Evolutionary conservation across 2,113 vertebrate genomes (phyloP), one percentile per base, ranked within the genome.

Genomic region (Dicrurus megarhynchus): DNA sequence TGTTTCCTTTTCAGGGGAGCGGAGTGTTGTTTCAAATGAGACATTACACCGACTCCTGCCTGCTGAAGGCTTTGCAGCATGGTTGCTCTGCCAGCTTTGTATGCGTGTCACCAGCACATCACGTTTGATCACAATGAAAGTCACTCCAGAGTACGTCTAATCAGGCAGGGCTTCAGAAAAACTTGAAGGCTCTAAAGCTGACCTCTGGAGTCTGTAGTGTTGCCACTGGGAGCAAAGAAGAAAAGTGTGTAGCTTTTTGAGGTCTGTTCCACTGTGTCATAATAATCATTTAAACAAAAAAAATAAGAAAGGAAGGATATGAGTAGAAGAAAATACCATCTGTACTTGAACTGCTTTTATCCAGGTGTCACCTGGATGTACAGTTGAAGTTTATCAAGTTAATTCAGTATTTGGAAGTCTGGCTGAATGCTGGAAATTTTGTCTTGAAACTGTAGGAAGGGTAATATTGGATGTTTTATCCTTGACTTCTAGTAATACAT

Each of bases 101-200:
- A 6, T 28, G 91, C 3, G 0, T 46, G 81, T 91, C 11, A 3
- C 81, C 87, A 79, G 57, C 78, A 41, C 27, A 11, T 91, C 82
- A 27, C 1, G 4, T 94, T 87, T 93, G 90, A 96, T 95, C 92
- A 74, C 63, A 92, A 65, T 61, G 90, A 87, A 91, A 93, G 94
- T 61, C 24, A 4, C 81, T 96, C 63, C 75, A 42, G 84, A 82
- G 70, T 69, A 57, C 0, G 1, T 89, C 89, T 95, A 87, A 95
- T 97, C 94, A 96, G 78, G 53, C 94, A 79, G 84, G 79, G 61
- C 70, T 95, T 94, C 91, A 87, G 78, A 85, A 95, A 57, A 83
- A 80, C 71, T 46, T 65, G 78, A 94, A 89, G 94, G 67, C 87
- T 79, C 21, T 73, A 69, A 91, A 70, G 74, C 84, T 96, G 94